These are phyloP conservation scores for Sericinus montela DNA, from an alignment of 2,888 invertebrate genomes.

Conservation along the genomic window DNA sequence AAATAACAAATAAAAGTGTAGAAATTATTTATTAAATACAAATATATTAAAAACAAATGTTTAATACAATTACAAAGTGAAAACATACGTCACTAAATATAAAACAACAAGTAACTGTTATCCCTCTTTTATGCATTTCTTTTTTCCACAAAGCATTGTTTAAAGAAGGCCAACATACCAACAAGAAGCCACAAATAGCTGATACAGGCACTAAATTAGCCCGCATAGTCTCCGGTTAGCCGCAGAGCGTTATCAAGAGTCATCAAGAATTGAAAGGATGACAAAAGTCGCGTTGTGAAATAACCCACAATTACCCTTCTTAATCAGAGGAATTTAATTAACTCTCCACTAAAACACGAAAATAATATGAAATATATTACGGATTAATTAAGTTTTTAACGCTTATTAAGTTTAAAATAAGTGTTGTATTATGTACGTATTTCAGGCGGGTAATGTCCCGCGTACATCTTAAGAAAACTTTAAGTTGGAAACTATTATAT, in stretches of 20 bases:
- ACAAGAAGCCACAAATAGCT: slow-evolving; percentile 43
- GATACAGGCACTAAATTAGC: slow-evolving; percentile 31
- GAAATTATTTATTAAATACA: no score
- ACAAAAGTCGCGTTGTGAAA: slow-evolving; percentile 38
- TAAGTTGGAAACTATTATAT: no score
- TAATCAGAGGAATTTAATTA: not conserved
- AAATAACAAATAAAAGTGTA: no score
- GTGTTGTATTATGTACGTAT: no score
- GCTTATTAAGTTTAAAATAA: no score
- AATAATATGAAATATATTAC: not conserved
- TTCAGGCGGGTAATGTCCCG: no score
- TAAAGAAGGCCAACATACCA: slow-evolving; percentile 8
- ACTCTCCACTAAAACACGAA: not conserved
- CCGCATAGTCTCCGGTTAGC: slow-evolving; percentile 32
- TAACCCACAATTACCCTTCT: not conserved
- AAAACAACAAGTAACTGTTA: slow-evolving; percentile 2
- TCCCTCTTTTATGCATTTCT: slow-evolving; percentile 1
- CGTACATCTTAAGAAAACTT: no score
- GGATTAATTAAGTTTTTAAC: no score
- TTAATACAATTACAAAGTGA: not conserved
- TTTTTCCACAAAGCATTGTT: slow-evolving; percentile 13
- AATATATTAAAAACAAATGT: not conserved
- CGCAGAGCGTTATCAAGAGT: slow-evolving; percentile 44
- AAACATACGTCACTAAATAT: not conserved
- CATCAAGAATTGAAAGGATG: slow-evolving; percentile 49